These are phyloP conservation scores for Clarias fuscus DNA, from an alignment of 2,797 vertebrate species.

Conservation along the genomic window DNA sequence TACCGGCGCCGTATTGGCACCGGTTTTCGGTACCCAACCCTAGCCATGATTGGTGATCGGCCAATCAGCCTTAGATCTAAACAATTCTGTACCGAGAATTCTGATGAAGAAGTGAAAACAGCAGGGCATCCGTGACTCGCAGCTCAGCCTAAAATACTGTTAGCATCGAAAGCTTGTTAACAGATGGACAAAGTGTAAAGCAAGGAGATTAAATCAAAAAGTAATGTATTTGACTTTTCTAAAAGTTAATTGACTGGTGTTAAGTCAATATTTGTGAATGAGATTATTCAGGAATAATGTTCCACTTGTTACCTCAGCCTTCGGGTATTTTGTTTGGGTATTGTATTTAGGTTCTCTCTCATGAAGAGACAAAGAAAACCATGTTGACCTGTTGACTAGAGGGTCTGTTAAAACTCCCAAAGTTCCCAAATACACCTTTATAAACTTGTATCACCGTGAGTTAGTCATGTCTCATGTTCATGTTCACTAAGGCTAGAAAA, in stretches of 20 bases:
- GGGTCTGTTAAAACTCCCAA: background rate
- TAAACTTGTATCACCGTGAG: background rate
- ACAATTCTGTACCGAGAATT: no score
- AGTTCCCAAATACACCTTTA: background rate
- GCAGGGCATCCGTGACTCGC: no score
- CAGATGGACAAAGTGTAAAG: no score
- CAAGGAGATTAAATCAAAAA: no score
- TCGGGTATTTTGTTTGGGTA: background rate
- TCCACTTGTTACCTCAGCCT: background rate
- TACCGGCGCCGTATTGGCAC: no score
- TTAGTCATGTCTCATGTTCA: background rate
- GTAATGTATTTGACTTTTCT: no score
- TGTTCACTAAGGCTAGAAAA: background rate
- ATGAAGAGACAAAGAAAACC: background rate
- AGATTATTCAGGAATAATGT: background rate
- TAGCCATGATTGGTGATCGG: no score
- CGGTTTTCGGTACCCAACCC: no score
- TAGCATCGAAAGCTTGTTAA: no score
- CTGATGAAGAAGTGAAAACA: no score
- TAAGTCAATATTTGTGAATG: background rate
- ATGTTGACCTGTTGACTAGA: background rate
- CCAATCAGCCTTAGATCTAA: no score
- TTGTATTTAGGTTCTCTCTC: background rate
- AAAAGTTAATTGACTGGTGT: background rate
- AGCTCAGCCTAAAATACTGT: no score